Evolutionary conservation across 2,888 invertebrate species (phyloP), one percentile per base, ranked within the genome.

Genomic region (Cheilosia pagana): DNA sequence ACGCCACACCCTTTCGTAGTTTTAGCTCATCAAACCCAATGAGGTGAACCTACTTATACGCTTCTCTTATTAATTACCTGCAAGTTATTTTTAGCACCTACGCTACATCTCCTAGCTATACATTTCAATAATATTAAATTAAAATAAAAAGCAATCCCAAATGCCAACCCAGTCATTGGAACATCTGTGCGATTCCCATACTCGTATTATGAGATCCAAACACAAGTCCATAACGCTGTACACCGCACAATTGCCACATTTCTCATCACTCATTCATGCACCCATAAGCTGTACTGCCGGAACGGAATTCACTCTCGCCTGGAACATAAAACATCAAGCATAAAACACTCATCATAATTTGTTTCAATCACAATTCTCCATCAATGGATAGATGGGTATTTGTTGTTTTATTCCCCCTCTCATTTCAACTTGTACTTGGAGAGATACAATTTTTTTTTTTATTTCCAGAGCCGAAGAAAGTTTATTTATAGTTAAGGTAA

Each of bases 261-360:
- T 71, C 76, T 75, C 85, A 81, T 85, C 81, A 67, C 59, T 85
- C 85, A 76, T 50, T 59, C 83, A 65, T 53, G 74, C 79, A 75
- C 60, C 70, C 79, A 65, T 67, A 50, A 50, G 50, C 10, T 50
- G 21, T 57, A 63, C 16, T 57, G 43, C 50, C 53, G 52, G 60
- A 45, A 68, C 55, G 55, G 21, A 48, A 43, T 55, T 53, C 57
- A 39, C 52, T 68, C 57, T 63, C 53, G 59, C 70, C 74, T 41
- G 55, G 65, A 71, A 71, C 75, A 79, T 85, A 75, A 85, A 83
- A 39, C 70, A 85, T 60, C 19, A 65, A 79, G 70, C 85, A 85
- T 81, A 85, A 79, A 85, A 81, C 81, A 71, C 79, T 85, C 85
- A 85, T 85, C 85, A 85, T 81, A 81, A 85, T 85, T 85, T 85